phyloP scores from a whole-genome alignment of 2,888 invertebrate genomes.

The Coronaproctus castanopsis region DNA sequence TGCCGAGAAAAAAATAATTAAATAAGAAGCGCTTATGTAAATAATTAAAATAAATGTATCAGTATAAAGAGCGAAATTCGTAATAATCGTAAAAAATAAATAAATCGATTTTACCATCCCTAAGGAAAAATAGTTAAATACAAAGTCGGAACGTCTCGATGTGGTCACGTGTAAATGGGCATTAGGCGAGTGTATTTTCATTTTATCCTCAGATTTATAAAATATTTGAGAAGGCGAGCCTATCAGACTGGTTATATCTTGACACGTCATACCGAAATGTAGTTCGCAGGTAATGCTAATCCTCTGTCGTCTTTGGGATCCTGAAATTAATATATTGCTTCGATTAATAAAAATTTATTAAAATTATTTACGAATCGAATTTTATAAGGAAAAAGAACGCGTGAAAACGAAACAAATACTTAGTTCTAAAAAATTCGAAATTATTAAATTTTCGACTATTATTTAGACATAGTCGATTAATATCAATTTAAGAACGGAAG shows the following conservation, averaged over 20 bases:
- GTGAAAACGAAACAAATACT: too few species aligned
- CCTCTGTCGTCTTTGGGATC: conserved; percentile 23
- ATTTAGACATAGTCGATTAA: too few species aligned
- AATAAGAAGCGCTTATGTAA: too few species aligned
- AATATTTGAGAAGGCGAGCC: conserved; percentile 84
- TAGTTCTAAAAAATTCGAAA: too few species aligned
- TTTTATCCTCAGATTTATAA: conserved; percentile 97
- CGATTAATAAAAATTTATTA: too few species aligned
- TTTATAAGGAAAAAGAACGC: too few species aligned
- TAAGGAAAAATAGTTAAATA: conserved; percentile 94
- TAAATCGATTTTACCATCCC: conserved; percentile 84
- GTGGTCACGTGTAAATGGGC: conserved; percentile 56
- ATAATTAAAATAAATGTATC: too few species aligned
- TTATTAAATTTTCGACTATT: too few species aligned
- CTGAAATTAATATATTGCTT: conserved; percentile 4
- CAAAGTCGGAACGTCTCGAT: conserved; percentile 70
- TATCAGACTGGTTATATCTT: conserved; percentile 68
- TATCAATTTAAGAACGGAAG: too few species aligned
- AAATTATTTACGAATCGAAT: too few species aligned
- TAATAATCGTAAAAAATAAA: not conserved
- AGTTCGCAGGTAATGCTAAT: conserved; percentile 44
- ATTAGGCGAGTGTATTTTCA: conserved; percentile 87
- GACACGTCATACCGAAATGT: conserved; percentile 65
- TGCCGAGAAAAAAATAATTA: too few species aligned
- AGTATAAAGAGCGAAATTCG: not conserved